Evolutionary conservation across 2,888 invertebrate genomes (phyloP), one percentile per base, ranked within the genome.

Genomic region (Syrphus vitripennis): DNA sequence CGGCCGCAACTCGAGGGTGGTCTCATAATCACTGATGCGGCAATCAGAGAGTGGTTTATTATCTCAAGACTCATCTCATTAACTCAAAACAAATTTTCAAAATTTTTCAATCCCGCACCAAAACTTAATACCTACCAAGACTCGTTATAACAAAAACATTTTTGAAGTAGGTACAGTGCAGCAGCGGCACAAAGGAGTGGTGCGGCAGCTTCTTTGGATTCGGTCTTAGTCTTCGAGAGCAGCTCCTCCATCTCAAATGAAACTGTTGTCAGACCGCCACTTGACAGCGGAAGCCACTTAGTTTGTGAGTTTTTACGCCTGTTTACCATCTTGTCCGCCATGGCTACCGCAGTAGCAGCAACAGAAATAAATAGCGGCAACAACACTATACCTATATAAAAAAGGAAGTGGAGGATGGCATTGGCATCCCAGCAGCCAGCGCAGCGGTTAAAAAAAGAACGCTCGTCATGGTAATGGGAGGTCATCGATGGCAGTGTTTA

Each of bases 241-340:
- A 59, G 69, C 57, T 61, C 34, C 72, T 76, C 65, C 75, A 80
- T 45, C 42, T 70, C 75, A 57, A 79, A 79, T 80, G 84, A 76
- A 84, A 84, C 84, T 84, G 84, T 84, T 80, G 76, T 84, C 71
- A 70, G 83, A 76, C 48, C 69, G 81, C 71, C 74, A 77, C 86
- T 86, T 86, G 81, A 86, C 86, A 82, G 77, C 84, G 86, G 81
- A 86, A 86, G 77, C 86, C 86, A 86, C 86, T 86, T 86, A 86
- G 81, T 86, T 86, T 86, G 34, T 72, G 77, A 82, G 48, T 74
- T 77, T 71, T 77, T 53, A 76, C 80, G 74, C 77, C 81, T 78
- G 77, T 76, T 75, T 76, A 42, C 55, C 84, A 45, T 75, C 65
- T 84, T 67, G 67, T 72, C 65, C 77, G n/a, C 19, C 21, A 50